A percentile compares a stretch with the other conserved stretches of the same genome.
These are phyloP conservation scores for Neuroscelio doddi DNA, from an alignment of 2,888 invertebrate species.

Conservation along the genomic window DNA sequence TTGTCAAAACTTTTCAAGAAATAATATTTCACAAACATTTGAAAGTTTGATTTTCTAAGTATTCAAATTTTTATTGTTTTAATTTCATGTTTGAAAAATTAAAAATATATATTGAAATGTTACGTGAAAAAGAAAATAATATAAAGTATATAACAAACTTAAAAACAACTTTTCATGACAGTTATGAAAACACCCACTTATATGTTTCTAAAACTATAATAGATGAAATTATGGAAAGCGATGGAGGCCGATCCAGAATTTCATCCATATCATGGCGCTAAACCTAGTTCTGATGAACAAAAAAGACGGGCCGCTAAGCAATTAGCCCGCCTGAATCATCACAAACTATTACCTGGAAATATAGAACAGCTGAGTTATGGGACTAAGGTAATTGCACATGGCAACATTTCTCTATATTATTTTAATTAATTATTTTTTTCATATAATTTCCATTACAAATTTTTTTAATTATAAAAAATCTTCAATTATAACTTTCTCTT, in stretches of 20 bases:
- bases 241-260: constrained; percentile 88
- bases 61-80: too few relatives aligned
- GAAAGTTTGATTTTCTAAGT: too few relatives aligned
- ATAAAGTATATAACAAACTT: too few relatives aligned
- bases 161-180: background rate
- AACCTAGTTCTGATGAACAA: constrained; percentile 81
- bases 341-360: constrained; percentile 78
- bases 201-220: too few relatives aligned
- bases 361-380: constrained; percentile 77
- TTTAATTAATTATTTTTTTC: too few relatives aligned
- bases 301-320: constrained; percentile 81
- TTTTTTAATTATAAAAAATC: constrained; percentile 2
- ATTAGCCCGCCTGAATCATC: constrained; percentile 79
- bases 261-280: constrained; percentile 74
- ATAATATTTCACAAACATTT: too few relatives aligned
- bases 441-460: background rate
- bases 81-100: too few relatives aligned
- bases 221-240: constrained; percentile 87
- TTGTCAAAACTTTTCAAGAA: too few relatives aligned
- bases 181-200: background rate
- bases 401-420: too few relatives aligned
- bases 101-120: too few relatives aligned
- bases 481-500: too few relatives aligned
- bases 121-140: too few relatives aligned
- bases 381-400: constrained; percentile 77